Conservation (phyloP, 2,888 invertebrate species). For the Pycnomerus fuliginosus region DNA sequence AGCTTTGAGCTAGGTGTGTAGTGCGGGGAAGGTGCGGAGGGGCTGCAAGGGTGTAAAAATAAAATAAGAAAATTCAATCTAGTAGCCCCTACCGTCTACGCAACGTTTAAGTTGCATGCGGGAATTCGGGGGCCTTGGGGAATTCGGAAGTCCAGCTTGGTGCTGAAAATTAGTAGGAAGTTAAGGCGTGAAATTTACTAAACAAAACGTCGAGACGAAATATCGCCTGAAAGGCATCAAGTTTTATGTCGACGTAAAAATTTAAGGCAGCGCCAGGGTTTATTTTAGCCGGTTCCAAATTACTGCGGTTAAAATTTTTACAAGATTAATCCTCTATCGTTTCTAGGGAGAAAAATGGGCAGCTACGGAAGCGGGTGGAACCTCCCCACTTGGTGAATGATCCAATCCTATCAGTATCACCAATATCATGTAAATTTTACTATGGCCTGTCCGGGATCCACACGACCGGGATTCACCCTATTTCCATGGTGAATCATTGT, state of each 20-base stretch:
- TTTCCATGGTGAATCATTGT: too few relatives aligned
- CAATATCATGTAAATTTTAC: too few relatives aligned
- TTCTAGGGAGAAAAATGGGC: conserved; percentile 2
- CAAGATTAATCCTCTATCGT: conserved; percentile 23
- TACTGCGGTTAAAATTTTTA: conserved; percentile 26
- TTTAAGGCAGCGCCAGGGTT: conserved; percentile 20
- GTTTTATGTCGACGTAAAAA: conserved; percentile 27
- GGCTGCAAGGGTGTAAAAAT: conserved; percentile 49
- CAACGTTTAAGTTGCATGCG: conserved; percentile 38
- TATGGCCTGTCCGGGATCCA: too few relatives aligned
- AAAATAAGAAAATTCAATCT: conserved; percentile 54
- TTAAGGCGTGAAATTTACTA: conserved; percentile 1
- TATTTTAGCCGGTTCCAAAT: conserved; percentile 16
- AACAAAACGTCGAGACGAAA: too few relatives aligned
- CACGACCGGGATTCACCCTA: too few relatives aligned
- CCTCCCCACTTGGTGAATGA: too few relatives aligned
- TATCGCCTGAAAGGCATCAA: too few relatives aligned
- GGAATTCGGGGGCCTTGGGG: conserved; percentile 13
- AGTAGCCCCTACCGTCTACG: conserved; percentile 52
- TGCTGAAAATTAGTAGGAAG: conserved; percentile 2
- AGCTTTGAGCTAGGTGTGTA: conserved; percentile 36
- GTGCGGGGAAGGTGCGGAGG: conserved; percentile 35
- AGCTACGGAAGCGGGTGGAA: too few relatives aligned
- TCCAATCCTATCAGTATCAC: neutral
- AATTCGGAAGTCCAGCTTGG: conserved; percentile 13